Base-by-base conservation (phyloP, 1,140 invertebrate genomes). In the Trichogramma pretiosum region DNA sequence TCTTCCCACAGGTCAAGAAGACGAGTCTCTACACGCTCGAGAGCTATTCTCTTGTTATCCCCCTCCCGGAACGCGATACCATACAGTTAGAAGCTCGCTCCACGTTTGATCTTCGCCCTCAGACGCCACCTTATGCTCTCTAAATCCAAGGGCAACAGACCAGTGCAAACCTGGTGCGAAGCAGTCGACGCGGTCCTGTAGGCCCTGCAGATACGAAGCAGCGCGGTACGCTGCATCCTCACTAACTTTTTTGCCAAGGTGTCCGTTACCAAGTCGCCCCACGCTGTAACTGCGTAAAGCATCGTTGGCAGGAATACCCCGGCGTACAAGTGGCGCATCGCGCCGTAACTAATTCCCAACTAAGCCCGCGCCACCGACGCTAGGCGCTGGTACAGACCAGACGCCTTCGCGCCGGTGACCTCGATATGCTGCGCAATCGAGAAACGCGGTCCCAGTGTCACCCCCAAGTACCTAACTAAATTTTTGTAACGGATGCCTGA, bases 251-350 rank as follows among this genome's bases (percentile, higher is more conserved):
- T 30, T 11, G 14, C 44, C n/a, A 44, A 32, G 0, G 14, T 21
- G 1, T 22, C 3, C 2, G 46, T 48, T 4, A 50, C 23, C 2
- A 50, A 10, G 10, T 58, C 52, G 8, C 39, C 36, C 60, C 63
- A 67, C 0, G 56, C 54, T 5, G 51, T 42, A 0, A 55, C 59
- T 2, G 54, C 63, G 48, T 67, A 64, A 0, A 48, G 37, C 0
- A 55, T 35, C 9, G 45, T 50, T 0, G 60, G 24, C 0, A 57
- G 19, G 17, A 59, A 58, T 1, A 61, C 37, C 0, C 59, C 59
- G 10, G 38, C 36, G 34, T 64, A 67, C 3, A 60, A 18, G 3
- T 5, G 17, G 5, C 8, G 3, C 14, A 36, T 3, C 9, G 14
- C 10, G 3, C 17, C 34, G 4, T 5, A 18, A 5, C 4, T 17